Evolutionary conservation across 1,140 invertebrate species (phyloP).

Genomic region (Chironomus tepperi): DNA sequence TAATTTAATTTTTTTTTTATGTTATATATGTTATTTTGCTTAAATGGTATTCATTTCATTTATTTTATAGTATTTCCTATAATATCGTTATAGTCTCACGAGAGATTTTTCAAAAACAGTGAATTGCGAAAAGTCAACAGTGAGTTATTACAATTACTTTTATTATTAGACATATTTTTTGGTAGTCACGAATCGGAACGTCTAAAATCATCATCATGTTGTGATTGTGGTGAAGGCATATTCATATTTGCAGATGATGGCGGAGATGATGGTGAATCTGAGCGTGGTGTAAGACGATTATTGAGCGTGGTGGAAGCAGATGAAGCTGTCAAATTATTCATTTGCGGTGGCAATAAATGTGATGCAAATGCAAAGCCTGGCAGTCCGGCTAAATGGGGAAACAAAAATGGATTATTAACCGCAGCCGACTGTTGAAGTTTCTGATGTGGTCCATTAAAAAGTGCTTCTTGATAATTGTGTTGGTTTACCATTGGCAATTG

Average conservation of each 20-base stretch:
- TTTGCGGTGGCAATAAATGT: slow-evolving; percentile 32
- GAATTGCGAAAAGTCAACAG: slow-evolving; percentile 6
- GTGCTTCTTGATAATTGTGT: slow-evolving; percentile 36
- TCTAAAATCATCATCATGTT: slow-evolving; percentile 25
- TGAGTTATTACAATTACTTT: background rate
- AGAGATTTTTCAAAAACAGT: slow-evolving; percentile 16
- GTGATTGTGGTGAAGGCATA: slow-evolving; percentile 27
- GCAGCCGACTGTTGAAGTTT: slow-evolving; percentile 39
- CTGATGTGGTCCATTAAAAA: slow-evolving; percentile 42
- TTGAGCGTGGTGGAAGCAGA: slow-evolving; percentile 37
- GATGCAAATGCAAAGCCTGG: slow-evolving; percentile 37
- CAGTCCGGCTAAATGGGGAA: slow-evolving; percentile 43
- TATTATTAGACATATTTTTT: slow-evolving; percentile 5
- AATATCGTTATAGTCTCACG: background rate
- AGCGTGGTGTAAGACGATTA: slow-evolving; percentile 38
- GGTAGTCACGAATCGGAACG: slow-evolving; percentile 24
- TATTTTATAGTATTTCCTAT: background rate
- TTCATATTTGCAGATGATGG: slow-evolving; percentile 29
- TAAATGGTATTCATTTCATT: background rate
- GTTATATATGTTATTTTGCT: background rate
- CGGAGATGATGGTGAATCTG: slow-evolving; percentile 37
- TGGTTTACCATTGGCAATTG: slow-evolving; percentile 30
- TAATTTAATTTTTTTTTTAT: background rate
- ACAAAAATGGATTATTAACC: slow-evolving; percentile 42
- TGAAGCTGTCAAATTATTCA: slow-evolving; percentile 36